Conservation (phyloP, 2,888 invertebrate genomes). For the Strigamia maritima region DNA sequence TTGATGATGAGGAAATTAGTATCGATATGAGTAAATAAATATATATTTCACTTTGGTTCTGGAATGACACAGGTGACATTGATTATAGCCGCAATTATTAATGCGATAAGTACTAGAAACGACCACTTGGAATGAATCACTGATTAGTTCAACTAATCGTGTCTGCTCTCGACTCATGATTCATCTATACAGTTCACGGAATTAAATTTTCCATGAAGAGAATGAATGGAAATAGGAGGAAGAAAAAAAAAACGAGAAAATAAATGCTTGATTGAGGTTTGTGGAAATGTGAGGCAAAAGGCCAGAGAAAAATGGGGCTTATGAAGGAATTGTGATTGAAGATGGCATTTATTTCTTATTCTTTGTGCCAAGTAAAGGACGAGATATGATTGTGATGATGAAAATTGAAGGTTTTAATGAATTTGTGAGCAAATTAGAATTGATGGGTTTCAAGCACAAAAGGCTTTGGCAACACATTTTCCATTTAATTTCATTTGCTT, state of each 20-base stretch:
- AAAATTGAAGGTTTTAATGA: neutral
- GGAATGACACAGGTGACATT: constrained; percentile 20
- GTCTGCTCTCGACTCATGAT: neutral
- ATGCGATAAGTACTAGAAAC: constrained; percentile 15
- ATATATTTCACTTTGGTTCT: neutral
- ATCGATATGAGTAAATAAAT: neutral
- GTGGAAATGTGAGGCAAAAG: constrained; percentile 10
- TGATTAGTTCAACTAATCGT: constrained; percentile 14
- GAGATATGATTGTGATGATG: neutral
- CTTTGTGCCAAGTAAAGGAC: neutral
- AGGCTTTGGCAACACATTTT: neutral
- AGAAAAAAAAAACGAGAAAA: neutral
- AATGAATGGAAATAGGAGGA: neutral
- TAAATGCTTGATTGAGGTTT: constrained; percentile 4
- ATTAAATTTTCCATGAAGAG: constrained; percentile 19
- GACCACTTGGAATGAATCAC: constrained; percentile 20
- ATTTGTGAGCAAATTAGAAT: neutral
- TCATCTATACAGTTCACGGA: neutral
- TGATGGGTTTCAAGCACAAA: neutral
- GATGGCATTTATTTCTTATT: neutral
- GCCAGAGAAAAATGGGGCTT: neutral
- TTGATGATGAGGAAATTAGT: neutral
- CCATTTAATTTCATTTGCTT: neutral
- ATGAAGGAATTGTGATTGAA: neutral
- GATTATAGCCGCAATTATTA: constrained; percentile 3